Evolutionary conservation across 2,113 vertebrate genomes (phyloP).

Genomic region (Trachemys scripta): DNA sequence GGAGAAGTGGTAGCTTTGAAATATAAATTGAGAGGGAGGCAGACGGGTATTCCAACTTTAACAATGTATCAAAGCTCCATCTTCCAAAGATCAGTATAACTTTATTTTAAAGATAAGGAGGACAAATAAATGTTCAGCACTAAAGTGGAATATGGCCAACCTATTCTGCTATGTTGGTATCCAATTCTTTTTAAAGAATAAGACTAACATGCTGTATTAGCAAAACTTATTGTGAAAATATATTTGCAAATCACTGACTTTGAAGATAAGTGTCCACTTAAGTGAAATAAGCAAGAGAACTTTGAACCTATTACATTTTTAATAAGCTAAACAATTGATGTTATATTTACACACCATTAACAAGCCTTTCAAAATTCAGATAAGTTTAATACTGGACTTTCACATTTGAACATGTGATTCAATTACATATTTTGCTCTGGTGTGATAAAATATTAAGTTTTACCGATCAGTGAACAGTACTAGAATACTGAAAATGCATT

Average conservation of each 20-base stretch:
- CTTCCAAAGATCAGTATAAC: background rate
- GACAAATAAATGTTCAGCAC: background rate
- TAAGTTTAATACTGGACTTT: background rate
- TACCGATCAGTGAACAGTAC: background rate
- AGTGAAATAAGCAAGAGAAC: constrained; percentile 29
- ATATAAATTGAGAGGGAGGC: background rate
- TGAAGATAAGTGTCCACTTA: constrained; percentile 45
- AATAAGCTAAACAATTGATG: constrained; percentile 20
- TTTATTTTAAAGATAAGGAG: background rate
- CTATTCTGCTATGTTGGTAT: background rate
- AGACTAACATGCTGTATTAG: background rate
- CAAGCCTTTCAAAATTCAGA: constrained; percentile 12
- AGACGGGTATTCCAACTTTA: background rate
- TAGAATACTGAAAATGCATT: background rate
- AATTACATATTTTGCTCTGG: background rate
- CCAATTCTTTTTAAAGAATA: background rate
- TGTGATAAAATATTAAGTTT: background rate
- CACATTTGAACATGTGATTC: background rate
- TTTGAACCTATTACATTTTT: constrained; percentile 48
- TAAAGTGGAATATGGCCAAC: background rate
- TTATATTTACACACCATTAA: constrained; percentile 14
- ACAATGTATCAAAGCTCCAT: background rate
- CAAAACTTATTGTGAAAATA: constrained; percentile 13
- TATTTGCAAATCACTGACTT: constrained; percentile 39
- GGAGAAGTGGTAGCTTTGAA: background rate